Conservation (phyloP, 1,140 invertebrate species). For the Sycobia sp. region DNA sequence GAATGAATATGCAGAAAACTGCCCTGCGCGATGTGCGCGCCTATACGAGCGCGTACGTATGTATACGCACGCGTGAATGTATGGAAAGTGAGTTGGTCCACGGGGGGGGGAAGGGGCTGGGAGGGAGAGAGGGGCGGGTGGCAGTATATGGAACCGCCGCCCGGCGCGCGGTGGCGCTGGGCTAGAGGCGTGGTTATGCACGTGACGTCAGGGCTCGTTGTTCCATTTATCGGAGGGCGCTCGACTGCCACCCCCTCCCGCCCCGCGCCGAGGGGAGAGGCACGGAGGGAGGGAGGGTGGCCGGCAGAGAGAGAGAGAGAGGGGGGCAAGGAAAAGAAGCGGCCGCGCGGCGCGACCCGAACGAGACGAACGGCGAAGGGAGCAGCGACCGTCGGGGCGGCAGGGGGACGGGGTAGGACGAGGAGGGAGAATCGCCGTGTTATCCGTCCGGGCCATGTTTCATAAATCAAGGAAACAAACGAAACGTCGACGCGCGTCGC, state of each 20-base stretch:
- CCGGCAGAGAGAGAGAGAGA: too few species aligned
- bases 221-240: slow-evolving; percentile 52
- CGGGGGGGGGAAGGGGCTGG: background rate
- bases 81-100: slow-evolving; percentile 49
- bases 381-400: background rate
- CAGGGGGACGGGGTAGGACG: slow-evolving; percentile 13
- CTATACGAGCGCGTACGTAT: too few species aligned
- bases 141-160: too few species aligned
- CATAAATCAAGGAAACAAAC: slow-evolving; percentile 61
- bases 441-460: slow-evolving; percentile 56
- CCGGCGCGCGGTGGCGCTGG: slow-evolving; percentile 2
- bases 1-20: too few species aligned
- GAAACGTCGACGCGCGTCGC: slow-evolving; percentile 51
- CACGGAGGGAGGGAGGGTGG: too few species aligned
- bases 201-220: slow-evolving; percentile 51
- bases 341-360: background rate
- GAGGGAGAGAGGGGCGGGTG: too few species aligned
- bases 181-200: slow-evolving; percentile 51
- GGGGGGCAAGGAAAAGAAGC: slow-evolving; percentile 30
- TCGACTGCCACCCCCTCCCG: too few species aligned
- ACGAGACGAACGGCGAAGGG: background rate
- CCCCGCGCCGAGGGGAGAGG: too few species aligned
- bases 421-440: slow-evolving; percentile 43
- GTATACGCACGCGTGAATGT: slow-evolving; percentile 52
- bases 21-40: too few species aligned